Conservation (phyloP, 1,140 invertebrate species). For the Heliconius congener region DNA sequence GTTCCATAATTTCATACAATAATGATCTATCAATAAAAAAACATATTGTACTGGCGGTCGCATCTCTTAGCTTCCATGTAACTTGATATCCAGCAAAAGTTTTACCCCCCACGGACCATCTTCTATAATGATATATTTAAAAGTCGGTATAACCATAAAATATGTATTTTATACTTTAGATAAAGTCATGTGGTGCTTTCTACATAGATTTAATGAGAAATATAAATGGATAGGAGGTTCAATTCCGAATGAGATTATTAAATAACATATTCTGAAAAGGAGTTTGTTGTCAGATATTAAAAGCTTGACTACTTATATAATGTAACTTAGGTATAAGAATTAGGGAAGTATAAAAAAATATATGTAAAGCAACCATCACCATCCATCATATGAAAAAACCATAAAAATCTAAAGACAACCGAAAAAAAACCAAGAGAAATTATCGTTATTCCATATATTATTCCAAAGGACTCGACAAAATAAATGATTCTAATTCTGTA, state of each 20-base stretch:
- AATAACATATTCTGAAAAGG: too few relatives aligned
- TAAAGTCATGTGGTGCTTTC: background rate
- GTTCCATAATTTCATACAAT: background rate
- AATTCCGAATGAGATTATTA: too few relatives aligned
- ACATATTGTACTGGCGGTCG: background rate
- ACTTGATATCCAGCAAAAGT: conserved; percentile 34
- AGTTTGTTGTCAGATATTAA: too few relatives aligned
- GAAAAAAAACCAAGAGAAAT: background rate
- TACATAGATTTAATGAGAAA: background rate
- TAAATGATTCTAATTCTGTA: conserved; percentile 35
- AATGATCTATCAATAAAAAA: conserved; percentile 2
- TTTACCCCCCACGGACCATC: conserved; percentile 30
- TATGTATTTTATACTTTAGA: background rate
- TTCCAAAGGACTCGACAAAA: conserved; percentile 5
- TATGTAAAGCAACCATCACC: too few relatives aligned
- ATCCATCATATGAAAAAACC: background rate
- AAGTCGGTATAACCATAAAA: conserved; percentile 29
- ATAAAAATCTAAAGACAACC: background rate
- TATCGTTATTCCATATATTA: background rate
- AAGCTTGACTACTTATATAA: too few relatives aligned
- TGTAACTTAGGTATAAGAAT: too few relatives aligned
- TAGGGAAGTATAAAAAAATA: background rate
- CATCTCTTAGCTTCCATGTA: conserved; percentile 23
- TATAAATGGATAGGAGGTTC: too few relatives aligned
- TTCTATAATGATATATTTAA: conserved; percentile 44